Base-by-base conservation (phyloP, 1,140 invertebrate genomes). In the Sarcophaga bullata region DNA sequence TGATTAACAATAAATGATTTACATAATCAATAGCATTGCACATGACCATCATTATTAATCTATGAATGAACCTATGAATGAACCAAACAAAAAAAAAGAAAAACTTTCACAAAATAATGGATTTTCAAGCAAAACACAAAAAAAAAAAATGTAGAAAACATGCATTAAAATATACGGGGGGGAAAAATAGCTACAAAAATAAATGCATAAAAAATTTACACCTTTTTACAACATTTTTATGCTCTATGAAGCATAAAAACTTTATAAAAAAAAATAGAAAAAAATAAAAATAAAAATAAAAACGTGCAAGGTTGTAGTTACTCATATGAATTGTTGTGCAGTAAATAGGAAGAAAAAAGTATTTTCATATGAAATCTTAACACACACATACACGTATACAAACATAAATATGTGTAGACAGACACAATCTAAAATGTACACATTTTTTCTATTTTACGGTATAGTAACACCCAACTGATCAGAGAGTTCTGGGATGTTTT, bases 161-260 rank as follows among this genome's bases (percentile, higher is more conserved):
- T 68, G 9, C 62, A 19, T 68, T 68, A 68, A 1, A 4, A 37
- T 25, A 58, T 58, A 68, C 17, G 4, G 25, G 25, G 25, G 25
- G 25, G 25, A 37, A 37, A 37, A 68, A 68, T 15, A 68, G 17
- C 54, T 58, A 13, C 7, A 58, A 7, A 58, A 58, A 58, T 58
- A 58, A 58, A n/a, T 68, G n/a, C 62, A 68, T 25, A 68, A n/a
- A 68, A 19, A 68, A 68, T 68, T 68, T 68, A 9, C 62, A 68
- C 62, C 62, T 68, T 68, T 68, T 68, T 68, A 68, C 62, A 68
- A 68, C 62, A 68, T 68, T 68, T 68, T 68, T 68, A 68, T 25
- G 62, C 62, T 68, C 62, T 68, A 19, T 19, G 7, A 68, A 68
- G 62, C 62, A 68, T 68, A 68, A 68, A 15, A 68, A 68, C 62